Evolutionary conservation across 2,888 invertebrate genomes (phyloP).

Genomic region (Cephus spinipes): DNA sequence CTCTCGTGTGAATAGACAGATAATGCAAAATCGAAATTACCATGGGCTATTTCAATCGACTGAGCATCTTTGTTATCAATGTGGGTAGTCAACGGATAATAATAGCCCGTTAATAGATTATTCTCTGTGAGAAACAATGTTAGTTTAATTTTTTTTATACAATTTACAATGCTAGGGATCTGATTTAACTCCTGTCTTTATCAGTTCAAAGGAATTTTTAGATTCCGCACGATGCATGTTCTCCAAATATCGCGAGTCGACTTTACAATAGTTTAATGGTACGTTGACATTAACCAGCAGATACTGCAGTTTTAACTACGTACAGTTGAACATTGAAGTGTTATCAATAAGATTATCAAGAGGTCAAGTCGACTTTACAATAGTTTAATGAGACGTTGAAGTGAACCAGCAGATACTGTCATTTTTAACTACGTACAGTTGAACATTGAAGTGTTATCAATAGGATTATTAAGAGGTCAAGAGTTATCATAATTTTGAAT

Average conservation of each 20-base stretch:
- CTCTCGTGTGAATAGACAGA: constrained; percentile 33
- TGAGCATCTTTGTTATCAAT: neutral
- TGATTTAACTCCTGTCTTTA: no score
- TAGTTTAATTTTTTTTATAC: neutral
- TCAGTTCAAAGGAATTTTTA: neutral
- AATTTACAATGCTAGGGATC: no score
- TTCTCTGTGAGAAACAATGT: neutral
- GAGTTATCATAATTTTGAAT: neutral
- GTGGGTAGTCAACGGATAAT: neutral
- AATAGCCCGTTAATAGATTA: neutral
- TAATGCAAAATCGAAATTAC: constrained; percentile 11
- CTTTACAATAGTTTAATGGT: neutral
- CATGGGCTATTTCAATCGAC: neutral
- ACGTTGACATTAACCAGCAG: neutral
- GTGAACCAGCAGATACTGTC: neutral
- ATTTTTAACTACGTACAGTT: neutral
- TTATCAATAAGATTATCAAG: no score
- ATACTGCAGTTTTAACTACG: neutral
- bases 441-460: neutral
- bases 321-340: no score
- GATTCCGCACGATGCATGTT: neutral
- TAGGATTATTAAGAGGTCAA: neutral
- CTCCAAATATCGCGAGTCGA: neutral
- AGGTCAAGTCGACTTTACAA: no score
- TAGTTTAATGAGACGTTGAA: neutral